These are phyloP conservation scores for Diachrysia chrysitis DNA, from an alignment of 2,888 invertebrate genomes.

Conservation along the genomic window DNA sequence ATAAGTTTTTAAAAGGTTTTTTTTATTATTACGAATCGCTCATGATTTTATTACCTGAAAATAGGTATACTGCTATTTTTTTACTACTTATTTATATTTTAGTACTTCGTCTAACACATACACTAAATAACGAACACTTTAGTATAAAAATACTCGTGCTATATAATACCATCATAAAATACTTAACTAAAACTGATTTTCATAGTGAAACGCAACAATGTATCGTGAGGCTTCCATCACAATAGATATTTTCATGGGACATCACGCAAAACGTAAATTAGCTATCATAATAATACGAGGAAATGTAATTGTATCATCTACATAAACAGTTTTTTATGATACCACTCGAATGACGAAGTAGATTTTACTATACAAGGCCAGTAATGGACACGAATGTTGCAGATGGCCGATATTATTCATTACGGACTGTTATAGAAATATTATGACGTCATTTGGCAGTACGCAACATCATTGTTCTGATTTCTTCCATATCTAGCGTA, in stretches of 20 bases:
- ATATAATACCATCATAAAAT: slow-evolving; percentile 32
- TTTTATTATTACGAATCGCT: background rate
- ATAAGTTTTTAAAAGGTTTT: background rate
- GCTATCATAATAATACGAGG: slow-evolving; percentile 52
- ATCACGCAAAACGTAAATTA: slow-evolving; percentile 65
- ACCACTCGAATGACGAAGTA: slow-evolving; percentile 39
- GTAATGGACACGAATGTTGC: slow-evolving; percentile 46
- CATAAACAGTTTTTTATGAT: slow-evolving; percentile 49
- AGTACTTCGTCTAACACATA: no score
- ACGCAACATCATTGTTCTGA: slow-evolving; percentile 38
- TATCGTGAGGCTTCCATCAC: slow-evolving; percentile 50
- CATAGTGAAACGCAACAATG: slow-evolving; percentile 51
- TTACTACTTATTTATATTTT: no score
- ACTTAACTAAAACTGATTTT: slow-evolving; percentile 36
- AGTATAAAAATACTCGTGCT: background rate
- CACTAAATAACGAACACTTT: background rate
- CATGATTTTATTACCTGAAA: background rate
- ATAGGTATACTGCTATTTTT: no score
- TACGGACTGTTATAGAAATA: slow-evolving; percentile 50
- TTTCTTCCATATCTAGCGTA: slow-evolving; percentile 16
- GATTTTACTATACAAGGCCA: slow-evolving; percentile 42
- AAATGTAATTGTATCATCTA: slow-evolving; percentile 57
- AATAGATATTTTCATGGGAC: slow-evolving; percentile 51
- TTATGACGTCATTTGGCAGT: slow-evolving; percentile 49
- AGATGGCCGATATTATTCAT: slow-evolving; percentile 53